Percentiles rank a stretch among this genome's conserved stretches.
These are phyloP conservation scores for Taurulus bubalis DNA, from an alignment of 2,113 vertebrate species.

Conservation along the genomic window DNA sequence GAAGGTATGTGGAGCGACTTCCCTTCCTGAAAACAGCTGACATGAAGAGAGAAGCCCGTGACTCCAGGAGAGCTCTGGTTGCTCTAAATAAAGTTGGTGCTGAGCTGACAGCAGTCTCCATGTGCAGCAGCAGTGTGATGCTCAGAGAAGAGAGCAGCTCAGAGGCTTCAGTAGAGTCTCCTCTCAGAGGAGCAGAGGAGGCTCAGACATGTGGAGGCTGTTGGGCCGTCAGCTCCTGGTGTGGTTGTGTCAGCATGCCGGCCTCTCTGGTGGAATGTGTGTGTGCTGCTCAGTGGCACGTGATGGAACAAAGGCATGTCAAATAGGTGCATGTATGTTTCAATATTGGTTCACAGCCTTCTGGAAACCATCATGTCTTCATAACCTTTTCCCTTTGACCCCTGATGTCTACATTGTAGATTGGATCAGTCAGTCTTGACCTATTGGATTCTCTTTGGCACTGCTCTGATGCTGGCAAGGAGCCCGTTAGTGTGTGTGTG, in stretches of 20 bases:
- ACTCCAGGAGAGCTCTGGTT: constrained; percentile 15
- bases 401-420: neutral
- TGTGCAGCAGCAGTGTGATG: constrained; percentile 19
- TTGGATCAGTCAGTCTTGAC: constrained; percentile 1
- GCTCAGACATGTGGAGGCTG: constrained; percentile 1
- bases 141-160: constrained; percentile 6
- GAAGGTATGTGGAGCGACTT: constrained; percentile 44
- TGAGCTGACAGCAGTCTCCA: constrained; percentile 17
- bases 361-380: neutral
- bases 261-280: neutral
- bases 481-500: constrained; percentile 5
- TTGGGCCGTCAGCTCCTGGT: constrained; percentile 6
- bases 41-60: neutral
- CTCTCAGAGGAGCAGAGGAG: constrained; percentile 1
- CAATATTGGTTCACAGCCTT: neutral
- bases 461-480: constrained; percentile 5
- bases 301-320: neutral
- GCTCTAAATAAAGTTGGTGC: constrained; percentile 27
- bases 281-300: neutral
- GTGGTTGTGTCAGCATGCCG: neutral
- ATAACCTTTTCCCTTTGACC: neutral
- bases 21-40: constrained; percentile 35
- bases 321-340: neutral
- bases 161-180: constrained; percentile 20
- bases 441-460: constrained; percentile 10